Evolutionary conservation across 2,888 invertebrate species (phyloP).

Genomic region (Dryobotodes eremita): DNA sequence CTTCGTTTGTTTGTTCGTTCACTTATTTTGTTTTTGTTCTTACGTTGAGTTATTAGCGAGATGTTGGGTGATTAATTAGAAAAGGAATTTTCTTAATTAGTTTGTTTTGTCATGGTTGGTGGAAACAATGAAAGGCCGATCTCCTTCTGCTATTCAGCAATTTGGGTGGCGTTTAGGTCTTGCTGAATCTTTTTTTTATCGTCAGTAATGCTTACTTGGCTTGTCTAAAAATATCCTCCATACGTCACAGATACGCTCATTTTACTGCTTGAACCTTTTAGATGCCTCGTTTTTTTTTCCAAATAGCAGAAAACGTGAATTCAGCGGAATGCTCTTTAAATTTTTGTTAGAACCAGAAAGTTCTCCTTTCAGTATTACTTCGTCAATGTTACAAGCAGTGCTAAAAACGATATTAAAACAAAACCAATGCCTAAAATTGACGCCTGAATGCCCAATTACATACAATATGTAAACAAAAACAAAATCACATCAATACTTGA

Average conservation of each 20-base stretch:
- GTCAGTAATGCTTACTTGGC: not conserved
- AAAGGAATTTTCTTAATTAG: conserved; percentile 54
- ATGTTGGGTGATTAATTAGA: conserved; percentile 53
- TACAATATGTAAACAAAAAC: conserved; percentile 7
- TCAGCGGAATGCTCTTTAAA: not conserved
- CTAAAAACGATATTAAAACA: too few species aligned
- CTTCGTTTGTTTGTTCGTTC: conserved; percentile 58
- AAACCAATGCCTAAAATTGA: not conserved
- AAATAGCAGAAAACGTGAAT: conserved; percentile 3
- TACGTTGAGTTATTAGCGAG: conserved; percentile 48
- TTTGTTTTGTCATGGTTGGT: conserved; percentile 46
- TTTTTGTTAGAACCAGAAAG: not conserved
- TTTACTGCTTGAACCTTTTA: not conserved
- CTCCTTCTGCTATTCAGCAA: not conserved
- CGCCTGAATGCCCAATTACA: not conserved
- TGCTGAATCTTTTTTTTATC: not conserved
- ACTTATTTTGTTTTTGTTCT: conserved; percentile 62
- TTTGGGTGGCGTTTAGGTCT: not conserved
- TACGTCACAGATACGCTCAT: not conserved
- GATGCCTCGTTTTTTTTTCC: not conserved
- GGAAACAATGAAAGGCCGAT: conserved; percentile 16
- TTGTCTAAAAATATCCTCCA: conserved; percentile 3
- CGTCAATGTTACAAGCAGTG: not conserved
- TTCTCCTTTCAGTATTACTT: not conserved
- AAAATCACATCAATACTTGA: conserved; percentile 29